These are phyloP conservation scores for Cyclina sinensis DNA, from an alignment of 1,140 invertebrate genomes.

Conservation along the genomic window DNA sequence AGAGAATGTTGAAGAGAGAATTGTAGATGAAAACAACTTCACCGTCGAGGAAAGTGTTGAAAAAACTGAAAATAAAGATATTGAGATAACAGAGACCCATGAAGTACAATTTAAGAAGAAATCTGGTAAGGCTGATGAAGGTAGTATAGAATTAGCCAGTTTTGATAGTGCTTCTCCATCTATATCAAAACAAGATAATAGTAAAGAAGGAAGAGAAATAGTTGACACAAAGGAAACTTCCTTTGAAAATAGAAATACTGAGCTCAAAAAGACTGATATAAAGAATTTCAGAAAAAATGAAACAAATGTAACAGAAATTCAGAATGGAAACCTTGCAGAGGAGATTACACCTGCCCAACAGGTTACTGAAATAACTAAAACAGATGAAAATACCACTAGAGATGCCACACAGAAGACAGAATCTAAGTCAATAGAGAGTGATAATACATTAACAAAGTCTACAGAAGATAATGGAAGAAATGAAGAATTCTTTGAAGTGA, in stretches of 20 bases:
- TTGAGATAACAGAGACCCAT: not conserved
- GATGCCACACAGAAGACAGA: not conserved
- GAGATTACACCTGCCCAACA: not conserved
- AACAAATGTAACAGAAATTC: not conserved
- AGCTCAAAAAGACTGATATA: not conserved
- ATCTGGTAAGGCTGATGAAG: not conserved
- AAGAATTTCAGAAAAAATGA: not conserved
- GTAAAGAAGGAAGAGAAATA: not conserved
- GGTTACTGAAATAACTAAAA: not conserved
- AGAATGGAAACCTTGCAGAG: not conserved
- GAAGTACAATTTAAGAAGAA: not conserved
- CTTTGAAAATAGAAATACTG: too few relatives aligned
- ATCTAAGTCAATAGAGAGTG: not conserved
- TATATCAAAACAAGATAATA: too few relatives aligned
- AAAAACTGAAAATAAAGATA: not conserved
- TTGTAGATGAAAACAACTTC: too few relatives aligned
- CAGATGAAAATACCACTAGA: too few relatives aligned
- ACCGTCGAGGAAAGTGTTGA: not conserved
- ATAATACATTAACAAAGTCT: not conserved
- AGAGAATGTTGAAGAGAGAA: not conserved
- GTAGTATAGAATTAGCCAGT: not conserved
- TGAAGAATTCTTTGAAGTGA: constrained; percentile 14
- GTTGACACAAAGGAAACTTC: not conserved
- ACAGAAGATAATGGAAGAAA: too few relatives aligned
- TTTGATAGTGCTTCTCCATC: not conserved